phyloP scores from a whole-genome alignment of 30 jellyfish, hydroid and myxozoan genomes.

The Aurelia sp. region DNA sequence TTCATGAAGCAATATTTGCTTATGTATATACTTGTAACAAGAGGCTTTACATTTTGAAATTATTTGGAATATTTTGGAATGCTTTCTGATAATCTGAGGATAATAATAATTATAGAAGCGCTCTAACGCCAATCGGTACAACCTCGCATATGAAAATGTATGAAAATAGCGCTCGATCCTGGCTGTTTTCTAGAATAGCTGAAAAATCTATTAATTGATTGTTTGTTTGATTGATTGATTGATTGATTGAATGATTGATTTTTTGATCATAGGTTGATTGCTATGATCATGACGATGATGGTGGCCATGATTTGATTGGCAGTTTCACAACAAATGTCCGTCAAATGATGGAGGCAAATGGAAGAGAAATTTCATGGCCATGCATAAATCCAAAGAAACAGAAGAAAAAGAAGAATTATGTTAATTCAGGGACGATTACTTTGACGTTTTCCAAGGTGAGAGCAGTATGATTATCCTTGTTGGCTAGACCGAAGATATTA shows the following conservation, averaged over 20 bases:
- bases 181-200: no score
- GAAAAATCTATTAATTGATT: no score
- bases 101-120: no score
- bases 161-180: no score
- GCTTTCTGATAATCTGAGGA: no score
- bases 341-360: conserved; percentile 66
- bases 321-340: conserved; percentile 74
- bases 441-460: conserved; percentile 72
- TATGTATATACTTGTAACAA: not conserved
- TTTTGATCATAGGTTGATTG: conserved; percentile 67
- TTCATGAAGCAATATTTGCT: not conserved
- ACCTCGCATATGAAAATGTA: no score
- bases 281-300: conserved; percentile 91
- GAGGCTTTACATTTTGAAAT: no score
- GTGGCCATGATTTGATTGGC: conserved; percentile 95
- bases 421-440: conserved; percentile 75
- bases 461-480: no score
- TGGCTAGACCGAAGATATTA: not conserved
- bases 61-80: no score
- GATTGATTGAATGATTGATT: not conserved
- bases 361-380: conserved; percentile 68
- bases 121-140: no score
- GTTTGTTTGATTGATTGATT: no score
- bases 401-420: conserved; percentile 74
- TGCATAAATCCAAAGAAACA: conserved; percentile 90